Percentiles rank a stretch among this genome's conserved stretches.
phyloP scores from a whole-genome alignment of 2,888 invertebrate species.

The Piscicola geometra region DNA sequence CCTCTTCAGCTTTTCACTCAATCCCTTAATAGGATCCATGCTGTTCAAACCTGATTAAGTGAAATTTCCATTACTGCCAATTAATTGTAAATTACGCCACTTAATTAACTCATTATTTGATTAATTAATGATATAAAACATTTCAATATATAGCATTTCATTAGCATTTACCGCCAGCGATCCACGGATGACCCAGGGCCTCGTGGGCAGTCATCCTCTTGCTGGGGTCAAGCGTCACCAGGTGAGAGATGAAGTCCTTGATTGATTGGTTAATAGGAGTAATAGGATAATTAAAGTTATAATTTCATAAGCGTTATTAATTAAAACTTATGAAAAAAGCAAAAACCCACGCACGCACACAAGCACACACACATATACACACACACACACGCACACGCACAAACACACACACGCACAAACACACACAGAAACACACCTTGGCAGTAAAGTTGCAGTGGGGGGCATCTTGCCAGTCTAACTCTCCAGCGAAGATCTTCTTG shows the following conservation, averaged over 20 bases:
- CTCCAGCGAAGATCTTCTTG: slow-evolving; percentile 4
- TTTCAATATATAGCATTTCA: neutral
- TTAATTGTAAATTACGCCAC: too few species aligned
- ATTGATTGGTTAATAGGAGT: too few species aligned
- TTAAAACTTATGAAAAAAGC: too few species aligned
- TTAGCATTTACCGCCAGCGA: slow-evolving; percentile 15
- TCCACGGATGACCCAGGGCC: slow-evolving; percentile 32
- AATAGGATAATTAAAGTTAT: too few species aligned
- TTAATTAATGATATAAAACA: neutral
- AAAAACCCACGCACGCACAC: too few species aligned
- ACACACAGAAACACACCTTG: neutral
- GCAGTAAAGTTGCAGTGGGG: neutral
- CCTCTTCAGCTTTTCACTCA: slow-evolving; percentile 19
- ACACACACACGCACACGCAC: too few species aligned
- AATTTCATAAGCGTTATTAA: too few species aligned
- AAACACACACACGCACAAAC: too few species aligned
- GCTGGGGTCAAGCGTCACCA: slow-evolving; percentile 5
- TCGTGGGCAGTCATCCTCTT: slow-evolving; percentile 17
- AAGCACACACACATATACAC: too few species aligned
- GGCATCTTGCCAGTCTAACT: neutral
- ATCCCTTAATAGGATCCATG: slow-evolving; percentile 8
- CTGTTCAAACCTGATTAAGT: slow-evolving; percentile 27
- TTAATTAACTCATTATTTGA: neutral
- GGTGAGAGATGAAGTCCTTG: slow-evolving; percentile 25
- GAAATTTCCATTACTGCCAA: too few species aligned